phyloP scores from a whole-genome alignment of 2,113 vertebrate genomes.

The Entomyzon cyanotis region DNA sequence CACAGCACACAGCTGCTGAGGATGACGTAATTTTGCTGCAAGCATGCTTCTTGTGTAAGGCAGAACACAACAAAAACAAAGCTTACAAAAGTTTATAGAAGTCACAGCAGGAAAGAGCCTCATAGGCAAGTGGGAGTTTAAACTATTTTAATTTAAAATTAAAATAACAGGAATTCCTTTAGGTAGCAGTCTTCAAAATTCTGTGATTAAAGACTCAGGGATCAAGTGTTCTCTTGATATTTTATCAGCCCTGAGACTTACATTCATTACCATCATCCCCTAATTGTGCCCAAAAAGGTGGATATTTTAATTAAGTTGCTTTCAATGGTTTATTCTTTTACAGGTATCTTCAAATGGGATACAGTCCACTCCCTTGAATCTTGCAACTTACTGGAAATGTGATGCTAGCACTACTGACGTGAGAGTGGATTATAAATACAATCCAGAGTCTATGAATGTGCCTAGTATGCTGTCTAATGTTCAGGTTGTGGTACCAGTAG shows the following conservation, averaged over 20 bases:
- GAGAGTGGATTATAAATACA: constrained; percentile 93
- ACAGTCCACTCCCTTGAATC: constrained; percentile 94
- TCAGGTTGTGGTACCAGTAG: constrained; percentile 91
- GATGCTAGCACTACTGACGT: constrained; percentile 87
- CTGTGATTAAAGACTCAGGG: neutral
- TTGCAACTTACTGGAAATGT: constrained; percentile 97
- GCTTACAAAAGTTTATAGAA: neutral
- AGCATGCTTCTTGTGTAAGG: neutral
- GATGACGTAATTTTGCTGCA: neutral
- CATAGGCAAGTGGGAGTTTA: neutral
- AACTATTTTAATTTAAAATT: neutral
- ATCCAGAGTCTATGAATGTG: constrained; percentile 89
- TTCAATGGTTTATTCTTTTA: constrained; percentile 33
- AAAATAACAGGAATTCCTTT: neutral
- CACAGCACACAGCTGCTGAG: neutral
- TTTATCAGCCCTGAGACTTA: neutral
- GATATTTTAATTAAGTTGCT: neutral
- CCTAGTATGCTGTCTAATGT: constrained; percentile 85
- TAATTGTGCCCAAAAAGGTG: neutral
- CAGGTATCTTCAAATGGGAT: constrained; percentile 95
- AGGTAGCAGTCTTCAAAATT: neutral
- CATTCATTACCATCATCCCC: neutral
- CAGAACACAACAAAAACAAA: neutral
- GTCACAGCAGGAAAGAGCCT: neutral
- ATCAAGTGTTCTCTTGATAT: neutral